Base-by-base conservation (phyloP, 2,797 vertebrate species). In the Tarsius wallacei region DNA sequence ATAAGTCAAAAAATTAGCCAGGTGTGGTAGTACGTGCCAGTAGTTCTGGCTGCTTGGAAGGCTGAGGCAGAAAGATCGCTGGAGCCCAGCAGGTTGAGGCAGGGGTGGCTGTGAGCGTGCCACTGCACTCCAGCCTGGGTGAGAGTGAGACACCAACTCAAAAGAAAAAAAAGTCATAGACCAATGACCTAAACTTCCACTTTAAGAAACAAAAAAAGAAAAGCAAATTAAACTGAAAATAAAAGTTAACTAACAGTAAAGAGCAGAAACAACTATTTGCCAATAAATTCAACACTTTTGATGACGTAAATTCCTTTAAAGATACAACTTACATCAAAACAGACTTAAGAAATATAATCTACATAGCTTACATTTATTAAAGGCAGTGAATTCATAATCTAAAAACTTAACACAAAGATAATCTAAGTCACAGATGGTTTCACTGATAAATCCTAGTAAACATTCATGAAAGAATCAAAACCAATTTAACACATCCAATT, bases 221-320 rank as follows among this genome's bases (percentile, higher is more conserved):
- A 71, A 76, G 17, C 24, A 68, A n/a, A 61, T 63, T 77, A 90
- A 71, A 71, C 4, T 15, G 57, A 81, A 85, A 76, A 33, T 33
- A 15, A 17, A 87, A 91, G 24, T 28, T 33, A 28, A 96, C 28
- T 74, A 93, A 78, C 3, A 74, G 59, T 49, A 26, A 68, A 81
- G 19, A 70, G 26, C 10, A 71, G 28, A 96, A 66, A 57, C 28
- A 78, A 59, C 16, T 53, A 53, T 47, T 8, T 74, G 22, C 17
- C 49, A 66, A 70, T 36, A 51, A 73, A 59, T 19, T 17, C 49
- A 87, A 64, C n/a, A 83, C 31, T 47, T 61, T 26, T 24, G 7
- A 77, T 7, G 12, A 66, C 42, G 5, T 36, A 49, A 92, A 87
- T 68, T 68, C 59, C 42, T 91, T 93, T 76, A 85, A 84, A 95